Conservation (phyloP, 2,113 vertebrate genomes). For the Xenus cinereus region DNA sequence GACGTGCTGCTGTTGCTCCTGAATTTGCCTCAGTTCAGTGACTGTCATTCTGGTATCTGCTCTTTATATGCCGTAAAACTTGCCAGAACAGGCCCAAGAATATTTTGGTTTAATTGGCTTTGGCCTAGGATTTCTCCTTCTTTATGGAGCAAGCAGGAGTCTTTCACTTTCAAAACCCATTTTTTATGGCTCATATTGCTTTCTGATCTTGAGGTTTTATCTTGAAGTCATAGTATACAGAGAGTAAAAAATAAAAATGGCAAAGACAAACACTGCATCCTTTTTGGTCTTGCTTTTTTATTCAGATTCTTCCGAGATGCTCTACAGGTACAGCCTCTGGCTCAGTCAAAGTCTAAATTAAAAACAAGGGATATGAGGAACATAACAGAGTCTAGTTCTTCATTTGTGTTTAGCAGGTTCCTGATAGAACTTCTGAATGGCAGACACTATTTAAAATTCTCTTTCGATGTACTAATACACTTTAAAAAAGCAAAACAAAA, state of each 20-base stretch:
- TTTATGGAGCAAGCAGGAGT: neutral
- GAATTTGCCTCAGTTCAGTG: neutral
- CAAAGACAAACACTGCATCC: neutral
- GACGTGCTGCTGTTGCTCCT: neutral
- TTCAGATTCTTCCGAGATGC: neutral
- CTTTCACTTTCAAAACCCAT: neutral
- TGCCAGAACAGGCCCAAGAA: neutral
- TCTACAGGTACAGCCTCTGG: neutral
- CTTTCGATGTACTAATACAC: neutral
- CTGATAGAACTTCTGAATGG: neutral
- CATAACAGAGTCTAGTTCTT: neutral
- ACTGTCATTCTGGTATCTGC: neutral
- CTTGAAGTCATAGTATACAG: neutral
- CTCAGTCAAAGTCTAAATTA: neutral
- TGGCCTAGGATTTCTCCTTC: neutral
- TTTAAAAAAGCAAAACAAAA: neutral
- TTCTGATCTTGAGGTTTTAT: neutral
- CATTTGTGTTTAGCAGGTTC: neutral
- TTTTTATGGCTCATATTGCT: neutral
- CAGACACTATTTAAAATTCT: neutral
- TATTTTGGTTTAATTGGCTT: neutral
- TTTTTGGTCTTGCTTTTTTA: neutral
- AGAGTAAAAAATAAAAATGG: neutral
- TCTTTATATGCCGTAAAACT: neutral
- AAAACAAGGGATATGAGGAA: neutral